A percentile compares a stretch with the other conserved stretches of the same genome.
These are phyloP conservation scores for Corythucha ciliata DNA, from an alignment of 2,888 invertebrate species.

Conservation along the genomic window DNA sequence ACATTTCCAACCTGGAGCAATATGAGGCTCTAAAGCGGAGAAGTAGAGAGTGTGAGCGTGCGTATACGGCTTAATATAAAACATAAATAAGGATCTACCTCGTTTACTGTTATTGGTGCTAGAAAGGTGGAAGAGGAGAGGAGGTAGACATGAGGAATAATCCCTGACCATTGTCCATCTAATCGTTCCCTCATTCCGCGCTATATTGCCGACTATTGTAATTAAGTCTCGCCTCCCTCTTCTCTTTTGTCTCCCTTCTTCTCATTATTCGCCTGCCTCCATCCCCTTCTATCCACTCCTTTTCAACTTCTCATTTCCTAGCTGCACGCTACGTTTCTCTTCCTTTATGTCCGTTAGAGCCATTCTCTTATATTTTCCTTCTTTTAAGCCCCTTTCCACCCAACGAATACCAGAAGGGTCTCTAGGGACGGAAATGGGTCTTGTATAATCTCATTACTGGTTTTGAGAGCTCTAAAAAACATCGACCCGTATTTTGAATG, in stretches of 20 bases:
- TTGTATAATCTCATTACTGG: too few species aligned
- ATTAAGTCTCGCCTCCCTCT: constrained; percentile 21
- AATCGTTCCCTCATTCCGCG: constrained; percentile 25
- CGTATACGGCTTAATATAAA: constrained; percentile 26
- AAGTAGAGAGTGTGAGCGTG: background rate
- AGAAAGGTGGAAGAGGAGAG: constrained; percentile 5
- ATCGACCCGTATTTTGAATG: too few species aligned
- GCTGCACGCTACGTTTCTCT: constrained; percentile 27
- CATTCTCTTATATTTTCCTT: too few species aligned
- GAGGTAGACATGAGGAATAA: constrained; percentile 26
- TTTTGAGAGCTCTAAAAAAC: too few species aligned
- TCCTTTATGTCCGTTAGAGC: background rate
- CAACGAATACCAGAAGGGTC: too few species aligned
- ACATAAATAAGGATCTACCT: constrained; percentile 27
- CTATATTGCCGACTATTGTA: constrained; percentile 24
- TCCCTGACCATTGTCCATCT: constrained; percentile 27
- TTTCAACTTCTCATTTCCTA: constrained; percentile 37
- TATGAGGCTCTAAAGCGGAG: background rate
- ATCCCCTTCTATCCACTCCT: constrained; percentile 34
- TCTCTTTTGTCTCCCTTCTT: constrained; percentile 12
- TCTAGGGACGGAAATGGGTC: too few species aligned
- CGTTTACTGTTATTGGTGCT: constrained; percentile 24
- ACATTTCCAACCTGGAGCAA: too few species aligned
- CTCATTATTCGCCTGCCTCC: constrained; percentile 17
- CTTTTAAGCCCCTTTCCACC: too few species aligned